Evolutionary conservation across 2,888 invertebrate species (phyloP).

Genomic region (Chouioia cunea): DNA sequence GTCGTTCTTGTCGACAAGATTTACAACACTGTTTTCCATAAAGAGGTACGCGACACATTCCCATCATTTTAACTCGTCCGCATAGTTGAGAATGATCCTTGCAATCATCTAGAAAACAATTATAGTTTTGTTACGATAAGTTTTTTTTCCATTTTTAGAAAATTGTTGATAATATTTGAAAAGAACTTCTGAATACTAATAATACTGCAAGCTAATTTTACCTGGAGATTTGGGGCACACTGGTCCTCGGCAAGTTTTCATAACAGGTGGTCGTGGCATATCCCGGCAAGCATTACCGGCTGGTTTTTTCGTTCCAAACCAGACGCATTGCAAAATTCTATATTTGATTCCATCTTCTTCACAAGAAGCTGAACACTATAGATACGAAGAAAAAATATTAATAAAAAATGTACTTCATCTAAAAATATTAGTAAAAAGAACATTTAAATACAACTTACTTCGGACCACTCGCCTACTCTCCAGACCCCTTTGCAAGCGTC

Average conservation of each 20-base stretch:
- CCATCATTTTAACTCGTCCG: conserved; percentile 88
- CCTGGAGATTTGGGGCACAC: conserved; percentile 72
- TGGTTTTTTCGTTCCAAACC: conserved; percentile 86
- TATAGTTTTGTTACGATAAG: not conserved
- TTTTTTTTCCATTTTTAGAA: no score
- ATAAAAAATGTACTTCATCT: no score
- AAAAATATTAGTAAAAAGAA: conserved; percentile 11
- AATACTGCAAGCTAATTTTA: no score
- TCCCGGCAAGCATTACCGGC: conserved; percentile 89
- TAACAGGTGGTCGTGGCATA: conserved; percentile 81
- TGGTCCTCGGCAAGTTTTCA: conserved; percentile 81
- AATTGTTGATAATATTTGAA: no score
- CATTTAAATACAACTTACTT: conserved; percentile 73
- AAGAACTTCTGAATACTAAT: no score
- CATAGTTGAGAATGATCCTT: conserved; percentile 88
- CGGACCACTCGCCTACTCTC: conserved; percentile 93
- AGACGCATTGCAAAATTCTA: conserved; percentile 91
- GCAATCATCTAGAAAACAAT: conserved; percentile 75
- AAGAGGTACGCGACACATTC: conserved; percentile 86
- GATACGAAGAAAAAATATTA: conserved; percentile 48
- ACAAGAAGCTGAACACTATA: conserved; percentile 87
- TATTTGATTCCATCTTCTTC: conserved; percentile 88
- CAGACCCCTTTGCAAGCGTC: conserved; percentile 90
- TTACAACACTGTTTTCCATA: conserved; percentile 91
- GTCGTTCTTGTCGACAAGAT: conserved; percentile 73